Evolutionary conservation across 2,113 vertebrate genomes (phyloP), one percentile per base, ranked within the genome.

Genomic region (Sprattus sprattus): DNA sequence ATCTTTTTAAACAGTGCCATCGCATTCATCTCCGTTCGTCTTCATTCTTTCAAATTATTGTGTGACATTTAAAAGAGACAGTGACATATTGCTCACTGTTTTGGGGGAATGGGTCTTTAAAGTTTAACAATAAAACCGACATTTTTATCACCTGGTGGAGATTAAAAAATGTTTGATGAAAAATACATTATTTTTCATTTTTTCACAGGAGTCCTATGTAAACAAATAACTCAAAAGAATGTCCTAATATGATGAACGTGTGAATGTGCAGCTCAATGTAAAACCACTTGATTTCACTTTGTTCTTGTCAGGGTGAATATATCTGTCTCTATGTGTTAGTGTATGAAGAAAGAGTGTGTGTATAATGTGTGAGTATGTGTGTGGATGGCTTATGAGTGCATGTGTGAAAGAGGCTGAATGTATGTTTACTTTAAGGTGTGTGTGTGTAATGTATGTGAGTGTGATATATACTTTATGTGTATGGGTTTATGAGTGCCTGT

Each of bases 31-130:
- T 83, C 20, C n/a, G 25, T 18, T 15, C 39, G 60, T 49, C 67
- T 49, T 67, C 50, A 47, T 82, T 57, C 28, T 81, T 11, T 39
- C 11, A 9, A 78, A 81, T 39, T 71, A 78, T 49, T 15, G 18
- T 54, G 46, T 85, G 83, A 82, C 81, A 87, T 87, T 84, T 85
- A 67, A 45, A 67, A 32, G 16, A 78, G 86, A 87, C 86, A 82
- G 83, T 82, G 86, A 87, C 85, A 46, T 52, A 87, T 46, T 47
- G 20, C 80, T 52, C 39, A 16, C 52, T 16, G 13, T 32, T 78
- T 32, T 28, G 52, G 52, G 54, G 20, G 18, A 11, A 10, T 49
- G 47, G 9, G 47, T 32, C 13, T 10, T 78, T 39, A 32, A 25
- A 11, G 64, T 32, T 71, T 39, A 78, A 78, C 15, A 78, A 32